Evolutionary conservation across 2,888 invertebrate genomes (phyloP), one percentile per base, ranked within the genome.

Genomic region (Hofmannophila pseudospretella): DNA sequence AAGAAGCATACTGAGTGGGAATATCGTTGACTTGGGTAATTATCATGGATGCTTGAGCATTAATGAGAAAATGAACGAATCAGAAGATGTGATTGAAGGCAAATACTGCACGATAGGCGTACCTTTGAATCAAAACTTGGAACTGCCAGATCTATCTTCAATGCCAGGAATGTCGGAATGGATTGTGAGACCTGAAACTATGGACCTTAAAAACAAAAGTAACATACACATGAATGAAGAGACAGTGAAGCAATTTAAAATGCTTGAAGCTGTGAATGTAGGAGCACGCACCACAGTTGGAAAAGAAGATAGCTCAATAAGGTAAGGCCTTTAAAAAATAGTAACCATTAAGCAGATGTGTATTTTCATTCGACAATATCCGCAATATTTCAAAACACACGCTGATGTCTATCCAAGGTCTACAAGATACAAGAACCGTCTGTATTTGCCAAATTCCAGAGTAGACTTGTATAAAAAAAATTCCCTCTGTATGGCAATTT

Each of bases 31-130:
- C 39, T 38, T 67, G 9, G 73, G 73, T 0, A 60, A 61, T 38
- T 73, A 69, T 23, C 46, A 58, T 20, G 62, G 67, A 44, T 73
- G 73, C 37, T 49, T 70, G 3, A 47, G 33, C 0, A 64, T 72
- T 29, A 45, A 51, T 4, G 33, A 56, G 23, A 30, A 49, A n/a
- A 16, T 5, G 5, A 16, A 16, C 16, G 3, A 16, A 7, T 12
- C 49, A 1, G 41, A 46, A 4, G 41, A 47, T 10, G 45, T 48
- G 4, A 31, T 38, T 0, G 49, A 67, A 48, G 74, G 72, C 14
- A 74, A 74, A 52, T 72, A 67, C 38, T 79, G 78, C 35, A 55
- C 58, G 28, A 59, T 70, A 0, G 31, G 30, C 4, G 35, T 64
- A 8, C 63, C 67, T 11, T 33, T 58, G 4, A 36, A 49, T 14